Evolutionary conservation across 37 sponge, comb jelly and placozoan genomes (phyloP).

Genomic region (Bolinopsis microptera): DNA sequence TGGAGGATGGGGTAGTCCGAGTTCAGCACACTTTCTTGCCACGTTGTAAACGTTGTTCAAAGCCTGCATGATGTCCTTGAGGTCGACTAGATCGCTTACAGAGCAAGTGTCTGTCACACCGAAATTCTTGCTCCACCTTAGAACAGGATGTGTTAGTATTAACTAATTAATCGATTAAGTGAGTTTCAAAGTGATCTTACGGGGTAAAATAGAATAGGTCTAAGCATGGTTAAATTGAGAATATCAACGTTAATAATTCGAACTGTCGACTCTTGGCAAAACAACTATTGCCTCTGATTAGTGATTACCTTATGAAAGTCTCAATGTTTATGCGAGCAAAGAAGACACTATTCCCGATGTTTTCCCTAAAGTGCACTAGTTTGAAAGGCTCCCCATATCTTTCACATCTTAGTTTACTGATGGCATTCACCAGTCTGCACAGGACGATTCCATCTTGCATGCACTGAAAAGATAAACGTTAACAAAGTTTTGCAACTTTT

Average conservation of each 20-base stretch:
- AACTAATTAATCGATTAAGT: too few species aligned
- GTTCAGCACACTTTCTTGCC: background rate
- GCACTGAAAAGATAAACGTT: too few species aligned
- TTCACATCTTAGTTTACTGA: slow-evolving; percentile 41
- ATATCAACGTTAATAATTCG: too few species aligned
- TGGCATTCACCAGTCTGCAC: slow-evolving; percentile 10
- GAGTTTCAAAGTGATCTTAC: too few species aligned
- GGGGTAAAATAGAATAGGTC: too few species aligned
- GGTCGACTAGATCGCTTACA: slow-evolving; percentile 49
- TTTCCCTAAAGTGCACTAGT: slow-evolving; percentile 42
- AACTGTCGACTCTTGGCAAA: too few species aligned
- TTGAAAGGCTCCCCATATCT: slow-evolving; percentile 43
- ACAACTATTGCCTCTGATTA: too few species aligned
- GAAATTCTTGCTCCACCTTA: slow-evolving; percentile 62
- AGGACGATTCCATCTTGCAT: slow-evolving; percentile 57
- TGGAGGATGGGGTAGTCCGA: background rate
- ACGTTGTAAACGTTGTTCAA: slow-evolving; percentile 41
- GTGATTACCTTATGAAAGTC: slow-evolving; percentile 54
- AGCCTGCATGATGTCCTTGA: slow-evolving; percentile 40
- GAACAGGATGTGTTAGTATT: too few species aligned
- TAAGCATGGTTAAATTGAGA: too few species aligned
- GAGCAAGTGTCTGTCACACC: slow-evolving; percentile 22
- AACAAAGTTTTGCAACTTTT: too few species aligned
- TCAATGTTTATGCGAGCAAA: slow-evolving; percentile 54
- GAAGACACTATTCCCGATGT: slow-evolving; percentile 60